Evolutionary conservation across 64 coral and sea anemone species (phyloP).

Genomic region (Hydrozoanthus tunicans): DNA sequence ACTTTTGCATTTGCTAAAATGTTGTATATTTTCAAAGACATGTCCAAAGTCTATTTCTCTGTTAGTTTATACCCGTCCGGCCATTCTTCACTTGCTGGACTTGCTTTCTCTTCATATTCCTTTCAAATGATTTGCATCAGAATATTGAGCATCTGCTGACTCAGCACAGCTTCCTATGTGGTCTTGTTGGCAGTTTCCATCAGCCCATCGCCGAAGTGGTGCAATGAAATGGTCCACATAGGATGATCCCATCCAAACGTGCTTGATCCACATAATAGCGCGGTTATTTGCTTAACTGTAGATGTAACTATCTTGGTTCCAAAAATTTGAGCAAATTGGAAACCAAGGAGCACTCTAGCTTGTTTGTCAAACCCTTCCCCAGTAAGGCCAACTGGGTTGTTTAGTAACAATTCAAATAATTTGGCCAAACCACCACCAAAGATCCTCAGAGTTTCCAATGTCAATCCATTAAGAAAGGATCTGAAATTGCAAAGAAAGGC

Average conservation of each 20-base stretch:
- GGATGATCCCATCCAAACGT: background rate
- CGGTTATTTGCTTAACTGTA: constrained; percentile 16
- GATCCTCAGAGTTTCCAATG: background rate
- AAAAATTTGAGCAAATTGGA: constrained; percentile 39
- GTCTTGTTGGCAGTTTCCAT: constrained; percentile 14
- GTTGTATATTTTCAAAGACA: too few relatives aligned
- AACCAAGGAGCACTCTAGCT: constrained; percentile 19
- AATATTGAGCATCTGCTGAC: constrained; percentile 2
- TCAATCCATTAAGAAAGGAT: constrained; percentile 27
- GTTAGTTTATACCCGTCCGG: too few relatives aligned
- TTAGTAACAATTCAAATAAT: constrained; percentile 22
- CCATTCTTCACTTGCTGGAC: too few relatives aligned
- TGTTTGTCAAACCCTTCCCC: constrained; percentile 3
- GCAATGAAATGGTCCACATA: background rate
- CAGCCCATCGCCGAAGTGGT: constrained; percentile 23
- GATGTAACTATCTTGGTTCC: constrained; percentile 5
- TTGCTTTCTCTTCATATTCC: too few relatives aligned
- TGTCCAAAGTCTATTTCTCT: too few relatives aligned
- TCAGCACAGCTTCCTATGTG: background rate
- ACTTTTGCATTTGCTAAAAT: too few relatives aligned
- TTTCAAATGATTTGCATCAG: background rate
- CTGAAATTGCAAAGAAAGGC: constrained; percentile 7
- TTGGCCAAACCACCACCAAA: constrained; percentile 35
- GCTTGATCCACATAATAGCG: constrained; percentile 25
- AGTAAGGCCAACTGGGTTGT: background rate